Evolutionary conservation across 2,797 vertebrate species (phyloP).

Genomic region (Microctenopoma steveboyesi): DNA sequence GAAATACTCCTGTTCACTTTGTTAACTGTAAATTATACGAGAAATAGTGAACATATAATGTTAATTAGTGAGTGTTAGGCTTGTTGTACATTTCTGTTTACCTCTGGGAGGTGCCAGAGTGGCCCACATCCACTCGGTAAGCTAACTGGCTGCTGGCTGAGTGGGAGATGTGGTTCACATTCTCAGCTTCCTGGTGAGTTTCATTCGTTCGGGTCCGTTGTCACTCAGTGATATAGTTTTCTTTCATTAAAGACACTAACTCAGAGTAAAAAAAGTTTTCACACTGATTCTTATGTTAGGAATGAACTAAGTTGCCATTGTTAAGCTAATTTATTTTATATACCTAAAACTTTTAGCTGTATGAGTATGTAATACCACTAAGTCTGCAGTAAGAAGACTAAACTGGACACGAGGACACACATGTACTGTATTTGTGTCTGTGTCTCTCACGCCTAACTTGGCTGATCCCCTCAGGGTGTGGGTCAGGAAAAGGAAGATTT

Average conservation of each 20-base stretch:
- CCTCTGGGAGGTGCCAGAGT: background rate
- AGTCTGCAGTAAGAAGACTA: background rate
- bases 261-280: too few relatives aligned
- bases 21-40: background rate
- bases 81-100: background rate
- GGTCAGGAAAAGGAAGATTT: constrained; percentile 37
- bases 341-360: background rate
- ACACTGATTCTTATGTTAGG: constrained; percentile 4
- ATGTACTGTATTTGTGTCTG: background rate
- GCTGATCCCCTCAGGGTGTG: constrained; percentile 27
- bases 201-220: too few relatives aligned
- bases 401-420: background rate
- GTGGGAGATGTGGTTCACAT: too few relatives aligned
- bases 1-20: background rate
- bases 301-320: background rate
- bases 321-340: background rate
- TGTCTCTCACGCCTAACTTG: constrained; percentile 26
- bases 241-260: too few relatives aligned
- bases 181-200: too few relatives aligned
- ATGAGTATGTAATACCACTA: background rate
- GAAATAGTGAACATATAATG: background rate
- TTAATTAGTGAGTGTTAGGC: background rate
- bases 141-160: too few relatives aligned
- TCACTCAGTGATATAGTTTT: too few relatives aligned
- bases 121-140: too few relatives aligned